phyloP scores from a whole-genome alignment of 1,140 invertebrate genomes.

The Lithobius niger region DNA sequence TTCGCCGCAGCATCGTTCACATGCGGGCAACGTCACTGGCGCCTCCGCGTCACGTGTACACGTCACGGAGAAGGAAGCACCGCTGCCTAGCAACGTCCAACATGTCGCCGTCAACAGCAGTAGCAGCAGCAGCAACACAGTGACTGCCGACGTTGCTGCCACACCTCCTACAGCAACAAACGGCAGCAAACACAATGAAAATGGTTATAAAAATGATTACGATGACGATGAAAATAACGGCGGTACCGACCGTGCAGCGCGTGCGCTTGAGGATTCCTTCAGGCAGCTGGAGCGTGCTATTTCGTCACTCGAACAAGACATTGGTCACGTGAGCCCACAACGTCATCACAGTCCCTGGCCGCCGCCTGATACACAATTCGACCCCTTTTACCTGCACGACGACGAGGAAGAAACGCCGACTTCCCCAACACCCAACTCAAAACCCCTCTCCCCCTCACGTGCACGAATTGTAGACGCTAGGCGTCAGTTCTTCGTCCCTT shows the following conservation, averaged over 20 bases:
- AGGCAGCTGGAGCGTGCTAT: constrained; percentile 1
- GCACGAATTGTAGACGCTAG: neutral
- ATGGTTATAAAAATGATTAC: too few species aligned
- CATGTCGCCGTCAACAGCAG: neutral
- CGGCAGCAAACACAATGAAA: neutral
- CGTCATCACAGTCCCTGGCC: neutral
- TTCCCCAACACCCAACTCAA: neutral
- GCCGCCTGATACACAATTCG: too few species aligned
- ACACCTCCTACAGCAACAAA: neutral
- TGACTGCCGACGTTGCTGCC: too few species aligned
- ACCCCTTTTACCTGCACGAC: too few species aligned
- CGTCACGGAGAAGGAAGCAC: too few species aligned
- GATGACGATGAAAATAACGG: neutral
- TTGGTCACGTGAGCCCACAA: neutral
- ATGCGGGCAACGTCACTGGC: neutral
- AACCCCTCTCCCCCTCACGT: neutral
- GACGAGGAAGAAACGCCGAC: neutral
- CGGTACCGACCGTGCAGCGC: neutral
- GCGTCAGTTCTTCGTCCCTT: neutral
- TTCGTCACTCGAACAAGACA: neutral
- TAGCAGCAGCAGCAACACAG: too few species aligned
- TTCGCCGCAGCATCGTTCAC: too few species aligned
- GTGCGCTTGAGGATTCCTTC: neutral
- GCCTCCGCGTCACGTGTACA: neutral
- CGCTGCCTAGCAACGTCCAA: neutral